phyloP scores from a whole-genome alignment of 2,888 invertebrate species.

The Alviniconcha strummeri region DNA sequence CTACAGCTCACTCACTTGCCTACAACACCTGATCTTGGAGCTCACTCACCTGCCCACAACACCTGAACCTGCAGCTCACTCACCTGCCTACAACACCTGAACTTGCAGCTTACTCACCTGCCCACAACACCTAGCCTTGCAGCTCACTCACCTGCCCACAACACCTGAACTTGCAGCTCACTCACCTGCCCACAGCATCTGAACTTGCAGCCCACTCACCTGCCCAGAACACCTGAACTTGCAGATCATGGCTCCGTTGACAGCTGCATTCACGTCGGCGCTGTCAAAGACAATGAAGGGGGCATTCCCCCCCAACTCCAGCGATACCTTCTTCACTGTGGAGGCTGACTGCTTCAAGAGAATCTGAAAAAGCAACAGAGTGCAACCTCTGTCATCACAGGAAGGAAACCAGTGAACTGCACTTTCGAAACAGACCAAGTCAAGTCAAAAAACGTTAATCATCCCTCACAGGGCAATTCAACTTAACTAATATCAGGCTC shows the following conservation, averaged over 20 bases:
- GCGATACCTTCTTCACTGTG: conserved; percentile 90
- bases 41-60: conserved; percentile 85
- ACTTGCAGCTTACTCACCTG: conserved; percentile 85
- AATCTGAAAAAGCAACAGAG: conserved; percentile 64
- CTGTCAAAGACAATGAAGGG: conserved; percentile 97
- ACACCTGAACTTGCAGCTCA: conserved; percentile 95
- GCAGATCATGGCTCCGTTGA: conserved; percentile 89
- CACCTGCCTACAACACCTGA: conserved; percentile 92
- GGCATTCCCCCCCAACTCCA: conserved; percentile 98
- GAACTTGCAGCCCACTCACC: conserved; percentile 64
- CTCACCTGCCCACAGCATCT: too few species aligned
- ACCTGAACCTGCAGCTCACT: conserved; percentile 93
- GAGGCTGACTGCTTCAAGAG: conserved; percentile 87
- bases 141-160: conserved; percentile 83
- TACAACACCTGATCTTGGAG: neutral
- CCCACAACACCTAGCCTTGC: too few species aligned
- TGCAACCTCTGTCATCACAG: too few species aligned
- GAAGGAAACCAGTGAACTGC: too few species aligned
- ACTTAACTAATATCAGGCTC: too few species aligned
- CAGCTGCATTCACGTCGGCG: conserved; percentile 90
- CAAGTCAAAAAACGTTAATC: too few species aligned
- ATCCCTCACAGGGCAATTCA: too few species aligned
- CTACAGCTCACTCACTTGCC: conserved; percentile 82
- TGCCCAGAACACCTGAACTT: conserved; percentile 97
- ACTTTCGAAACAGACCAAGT: too few species aligned